phyloP scores from a whole-genome alignment of 2,797 vertebrate species.

The Sphenodon punctatus region DNA sequence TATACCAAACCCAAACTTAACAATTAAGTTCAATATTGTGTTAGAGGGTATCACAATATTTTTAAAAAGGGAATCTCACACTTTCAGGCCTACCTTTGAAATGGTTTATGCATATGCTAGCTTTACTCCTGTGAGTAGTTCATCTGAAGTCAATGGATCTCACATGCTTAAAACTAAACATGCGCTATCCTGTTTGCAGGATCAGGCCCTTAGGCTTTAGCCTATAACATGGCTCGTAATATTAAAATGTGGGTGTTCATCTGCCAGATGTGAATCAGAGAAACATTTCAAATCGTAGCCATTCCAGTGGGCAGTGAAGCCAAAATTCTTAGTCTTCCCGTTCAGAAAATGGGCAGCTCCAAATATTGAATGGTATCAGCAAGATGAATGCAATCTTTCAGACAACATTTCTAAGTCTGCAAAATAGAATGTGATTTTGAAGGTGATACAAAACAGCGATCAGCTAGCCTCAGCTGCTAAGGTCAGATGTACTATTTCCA shows the following conservation, averaged over 20 bases:
- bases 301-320: neutral
- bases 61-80: neutral
- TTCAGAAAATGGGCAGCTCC: too few relatives aligned
- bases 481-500: neutral
- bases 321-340: too few relatives aligned
- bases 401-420: fast-evolving
- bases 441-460: neutral
- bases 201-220: neutral
- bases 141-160: neutral
- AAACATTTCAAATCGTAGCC: neutral
- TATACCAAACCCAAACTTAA: neutral
- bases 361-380: too few relatives aligned
- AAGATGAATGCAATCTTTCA: neutral
- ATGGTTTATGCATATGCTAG: neutral
- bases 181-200: neutral
- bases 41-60: neutral
- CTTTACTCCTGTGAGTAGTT: neutral
- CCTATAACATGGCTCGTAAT: neutral
- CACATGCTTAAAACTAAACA: neutral
- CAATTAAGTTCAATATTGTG: neutral
- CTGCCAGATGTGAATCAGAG: neutral
- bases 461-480: neutral
- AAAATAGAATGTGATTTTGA: neutral
- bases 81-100: neutral
- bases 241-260: neutral